Base-by-base conservation (phyloP, 1,140 invertebrate genomes). In the Adelges cooleyi region DNA sequence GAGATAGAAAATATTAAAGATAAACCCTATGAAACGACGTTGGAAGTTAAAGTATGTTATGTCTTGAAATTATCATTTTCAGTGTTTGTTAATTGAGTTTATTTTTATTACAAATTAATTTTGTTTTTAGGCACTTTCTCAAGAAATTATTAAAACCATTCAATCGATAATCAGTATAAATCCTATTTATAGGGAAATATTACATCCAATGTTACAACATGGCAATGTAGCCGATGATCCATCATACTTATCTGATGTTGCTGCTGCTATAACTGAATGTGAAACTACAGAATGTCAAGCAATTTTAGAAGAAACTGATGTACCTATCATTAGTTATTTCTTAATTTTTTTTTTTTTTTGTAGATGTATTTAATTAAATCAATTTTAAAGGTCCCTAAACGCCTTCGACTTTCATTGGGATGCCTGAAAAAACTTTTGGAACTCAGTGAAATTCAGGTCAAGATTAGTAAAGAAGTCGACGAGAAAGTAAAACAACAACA, bases 181-280 rank as follows among this genome's bases (percentile, higher is more conserved):
- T 82, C 91, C 94, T 2, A 77, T 98, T 23, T 98, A 97, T 74
- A 82, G 93, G 69, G 88, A 90, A 72, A 89, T 87, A 48, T 79
- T 94, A 3, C 89, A 92, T 74, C 92, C 96, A 78, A 93, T 98
- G 84, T 79, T 98, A 68, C 92, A 96, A 72, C 89, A 94, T 72
- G 92, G 92, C 5, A 92, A 96, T 75, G 90, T 98, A 17, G 90
- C 96, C 22, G 96, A 99, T 75, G 98, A 99, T 80, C 96, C 96
- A n/a, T 89, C 98, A 20, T 98, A 98, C 76, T 77, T 99, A 11
- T 93, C 92, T 71, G 96, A 99, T 78, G 79, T 97, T 29, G 95
- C 95, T 42, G 95, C 95, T 10, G 92, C 95, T 3, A 78, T 99
- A 36, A 96, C 95, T 29, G 90, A 88, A 44, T 92, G 91, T 9